Evolutionary conservation across 2,888 invertebrate genomes (phyloP), one percentile per base, ranked within the genome.

Genomic region (Trachelus troglodyta): DNA sequence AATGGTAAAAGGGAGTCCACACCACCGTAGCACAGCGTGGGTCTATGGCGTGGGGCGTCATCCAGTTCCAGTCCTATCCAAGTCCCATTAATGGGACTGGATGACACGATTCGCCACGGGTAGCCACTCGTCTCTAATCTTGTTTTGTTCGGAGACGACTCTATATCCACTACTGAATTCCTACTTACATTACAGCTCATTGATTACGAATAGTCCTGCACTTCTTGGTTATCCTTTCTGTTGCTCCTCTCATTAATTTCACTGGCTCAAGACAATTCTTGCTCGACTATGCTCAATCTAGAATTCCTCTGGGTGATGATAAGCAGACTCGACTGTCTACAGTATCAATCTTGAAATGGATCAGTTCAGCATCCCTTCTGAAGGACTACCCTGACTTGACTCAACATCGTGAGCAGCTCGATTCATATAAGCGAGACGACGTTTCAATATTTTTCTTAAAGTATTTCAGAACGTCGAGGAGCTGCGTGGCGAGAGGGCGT

Each of bases 121-220:
- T 80, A 85, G 86, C 86, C 88, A 89, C 89, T 89, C 86, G 86
- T 85, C 85, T 83, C 81, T 89, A 89, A 89, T 80, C 81, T 86
- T 79, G 85, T 89, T 89, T 86, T 83, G 85, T 87, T 85, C 84
- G 73, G 75, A 75, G 77, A 75, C 77, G 82, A 79, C 81, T 83
- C 77, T 81, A 77, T 80, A 80, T 79, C 40, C 79, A 83, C 79
- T 84, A 86, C 85, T 85, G 83, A 85, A 89, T 89, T 56, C 56
- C 82, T 77, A 81, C 78, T 82, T 76, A 76, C 77, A 80, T 80
- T 75, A 84, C 85, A 83, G 79, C 82, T 84, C 82, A 83, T 83
- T 85, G 85, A 82, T 79, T 80, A 35, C 75, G 80, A 80, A 83
- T 84, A 85, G 85, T 83, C 81, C 84, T 78, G 68, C 80, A 80